Conservation (phyloP, 1,140 invertebrate species). For the Drosophila truncata region DNA sequence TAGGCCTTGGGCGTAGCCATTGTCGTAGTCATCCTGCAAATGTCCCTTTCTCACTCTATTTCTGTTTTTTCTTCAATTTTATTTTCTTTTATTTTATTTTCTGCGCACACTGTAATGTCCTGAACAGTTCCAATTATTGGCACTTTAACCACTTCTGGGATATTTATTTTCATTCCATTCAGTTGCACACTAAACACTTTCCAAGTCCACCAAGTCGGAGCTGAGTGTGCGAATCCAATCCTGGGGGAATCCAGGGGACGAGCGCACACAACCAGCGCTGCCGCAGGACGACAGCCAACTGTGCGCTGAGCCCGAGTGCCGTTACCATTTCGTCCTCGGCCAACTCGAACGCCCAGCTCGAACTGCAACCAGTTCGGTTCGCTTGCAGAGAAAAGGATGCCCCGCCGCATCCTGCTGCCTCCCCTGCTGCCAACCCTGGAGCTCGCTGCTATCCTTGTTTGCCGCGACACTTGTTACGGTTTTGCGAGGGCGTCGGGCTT, state of each 20-base stretch:
- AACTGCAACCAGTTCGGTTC: constrained; percentile 59
- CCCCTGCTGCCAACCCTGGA: constrained; percentile 4
- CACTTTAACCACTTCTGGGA: constrained; percentile 35
- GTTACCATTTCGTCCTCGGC: constrained; percentile 31
- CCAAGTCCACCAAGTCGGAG: constrained; percentile 33
- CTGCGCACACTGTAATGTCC: constrained; percentile 37
- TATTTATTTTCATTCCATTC: constrained; percentile 16
- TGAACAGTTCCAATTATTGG: constrained; percentile 37
- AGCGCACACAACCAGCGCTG: constrained; percentile 81
- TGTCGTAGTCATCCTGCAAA: constrained; percentile 49
- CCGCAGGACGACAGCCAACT: constrained; percentile 80
- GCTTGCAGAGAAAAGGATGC: constrained; percentile 19
- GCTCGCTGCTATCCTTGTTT: constrained; percentile 52
- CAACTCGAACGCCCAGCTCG: constrained; percentile 29
- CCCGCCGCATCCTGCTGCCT: constrained; percentile 13
- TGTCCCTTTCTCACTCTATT: constrained; percentile 35
- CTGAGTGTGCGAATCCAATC: constrained; percentile 32
- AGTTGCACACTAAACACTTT: constrained; percentile 46
- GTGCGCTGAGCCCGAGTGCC: constrained; percentile 53
- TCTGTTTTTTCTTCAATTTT: neutral
- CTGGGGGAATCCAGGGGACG: constrained; percentile 37
- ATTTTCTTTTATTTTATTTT: constrained; percentile 8
- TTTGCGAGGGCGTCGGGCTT: constrained; percentile 18
- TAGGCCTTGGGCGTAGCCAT: constrained; percentile 67
- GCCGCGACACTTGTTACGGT: constrained; percentile 77